Conservation (phyloP, 2,888 invertebrate species). For the Allacma fusca region DNA sequence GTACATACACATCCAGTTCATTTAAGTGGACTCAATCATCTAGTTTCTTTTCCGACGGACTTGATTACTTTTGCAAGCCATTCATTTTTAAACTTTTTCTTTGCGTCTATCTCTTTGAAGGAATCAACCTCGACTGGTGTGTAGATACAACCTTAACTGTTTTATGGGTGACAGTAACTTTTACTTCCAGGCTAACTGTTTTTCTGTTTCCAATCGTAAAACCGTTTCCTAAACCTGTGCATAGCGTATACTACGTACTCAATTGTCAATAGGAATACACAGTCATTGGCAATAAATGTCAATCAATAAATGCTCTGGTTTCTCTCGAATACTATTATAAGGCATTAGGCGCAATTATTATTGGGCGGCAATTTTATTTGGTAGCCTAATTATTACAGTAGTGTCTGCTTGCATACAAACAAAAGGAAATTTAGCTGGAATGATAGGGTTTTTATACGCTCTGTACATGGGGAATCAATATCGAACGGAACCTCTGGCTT, state of each 20-base stretch:
- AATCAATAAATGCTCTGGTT: conserved; percentile 11
- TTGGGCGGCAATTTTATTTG: neutral
- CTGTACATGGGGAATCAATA: neutral
- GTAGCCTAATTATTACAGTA: neutral
- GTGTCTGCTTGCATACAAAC: neutral
- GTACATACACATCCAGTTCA: no score
- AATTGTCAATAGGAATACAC: no score
- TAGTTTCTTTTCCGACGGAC: no score
- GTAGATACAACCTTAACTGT: conserved; percentile 2
- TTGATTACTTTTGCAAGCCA: no score
- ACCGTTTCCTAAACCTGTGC: neutral
- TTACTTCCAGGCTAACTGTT: conserved; percentile 6
- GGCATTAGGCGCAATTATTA: neutral
- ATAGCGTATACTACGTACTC: no score
- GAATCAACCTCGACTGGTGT: neutral
- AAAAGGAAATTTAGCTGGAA: neutral
- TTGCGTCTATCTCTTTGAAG: neutral
- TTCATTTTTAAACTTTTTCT: no score
- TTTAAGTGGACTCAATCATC: no score
- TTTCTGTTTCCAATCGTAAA: neutral
- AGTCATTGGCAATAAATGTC: neutral
- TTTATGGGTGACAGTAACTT: conserved; percentile 6
- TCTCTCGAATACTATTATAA: neutral
- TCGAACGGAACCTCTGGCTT: neutral
- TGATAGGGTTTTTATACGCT: neutral